These are phyloP conservation scores for Mechanitis messenoides DNA, from an alignment of 2,888 invertebrate species.

Conservation along the genomic window DNA sequence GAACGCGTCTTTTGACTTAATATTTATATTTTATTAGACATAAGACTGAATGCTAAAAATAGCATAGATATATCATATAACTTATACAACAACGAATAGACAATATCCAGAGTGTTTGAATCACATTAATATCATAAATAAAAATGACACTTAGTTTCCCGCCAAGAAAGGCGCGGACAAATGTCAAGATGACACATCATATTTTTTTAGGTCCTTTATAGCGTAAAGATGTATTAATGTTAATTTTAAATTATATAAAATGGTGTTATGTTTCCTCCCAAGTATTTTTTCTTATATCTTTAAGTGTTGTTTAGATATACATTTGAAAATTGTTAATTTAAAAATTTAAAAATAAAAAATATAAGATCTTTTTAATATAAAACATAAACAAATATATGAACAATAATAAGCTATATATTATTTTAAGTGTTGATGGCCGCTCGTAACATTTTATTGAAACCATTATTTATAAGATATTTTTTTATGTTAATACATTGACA, in stretches of 20 bases:
- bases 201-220: conserved; percentile 18
- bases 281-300: background rate
- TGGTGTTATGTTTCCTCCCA: background rate
- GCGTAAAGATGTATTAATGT: conserved; percentile 6
- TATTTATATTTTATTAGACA: too few relatives aligned
- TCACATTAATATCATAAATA: conserved; percentile 8
- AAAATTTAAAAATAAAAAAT: too few relatives aligned
- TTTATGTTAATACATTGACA: conserved; percentile 3
- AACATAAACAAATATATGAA: too few relatives aligned
- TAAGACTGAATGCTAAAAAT: background rate
- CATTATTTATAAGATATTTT: conserved; percentile 11
- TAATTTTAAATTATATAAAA: background rate
- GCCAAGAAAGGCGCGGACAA: conserved; percentile 24
- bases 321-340: too few relatives aligned
- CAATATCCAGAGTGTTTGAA: conserved; percentile 2
- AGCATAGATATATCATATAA: background rate
- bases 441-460: conserved; percentile 1
- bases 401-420: too few relatives aligned
- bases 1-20: too few relatives aligned
- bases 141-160: conserved; percentile 16
- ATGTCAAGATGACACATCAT: conserved; percentile 30
- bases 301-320: background rate
- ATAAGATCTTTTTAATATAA: too few relatives aligned
- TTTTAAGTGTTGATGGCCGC: too few relatives aligned
- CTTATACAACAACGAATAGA: background rate